These are phyloP conservation scores for Molossus molossus DNA, from an alignment of 2,797 vertebrate genomes.

Conservation along the genomic window DNA sequence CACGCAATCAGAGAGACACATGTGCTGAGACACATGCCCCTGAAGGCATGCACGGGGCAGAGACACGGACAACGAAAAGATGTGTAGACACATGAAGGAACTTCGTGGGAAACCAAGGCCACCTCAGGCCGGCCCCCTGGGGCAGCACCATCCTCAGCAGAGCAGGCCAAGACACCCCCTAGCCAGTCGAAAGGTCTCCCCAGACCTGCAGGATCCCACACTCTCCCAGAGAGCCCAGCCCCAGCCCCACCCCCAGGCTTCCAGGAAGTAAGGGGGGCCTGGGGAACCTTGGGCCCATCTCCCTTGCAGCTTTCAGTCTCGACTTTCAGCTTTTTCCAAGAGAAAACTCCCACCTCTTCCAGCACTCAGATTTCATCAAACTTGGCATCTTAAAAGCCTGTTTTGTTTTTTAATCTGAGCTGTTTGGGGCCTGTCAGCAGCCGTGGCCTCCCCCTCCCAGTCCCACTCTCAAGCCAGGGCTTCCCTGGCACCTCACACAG, in stretches of 20 bases:
- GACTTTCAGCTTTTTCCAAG: constrained; percentile 87
- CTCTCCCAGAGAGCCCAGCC: neutral
- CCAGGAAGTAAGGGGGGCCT: constrained; percentile 51
- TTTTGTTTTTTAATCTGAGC: constrained; percentile 88
- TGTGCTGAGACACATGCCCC: neutral
- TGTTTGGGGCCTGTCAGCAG: constrained; percentile 87
- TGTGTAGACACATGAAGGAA: neutral
- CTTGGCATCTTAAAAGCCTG: constrained; percentile 91
- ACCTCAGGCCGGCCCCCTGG: neutral
- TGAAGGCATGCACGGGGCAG: constrained; percentile 55
- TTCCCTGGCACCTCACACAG: constrained; percentile 65
- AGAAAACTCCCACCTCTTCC: constrained; percentile 88
- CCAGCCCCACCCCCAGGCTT: neutral
- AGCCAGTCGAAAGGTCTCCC: neutral
- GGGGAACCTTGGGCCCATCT: constrained; percentile 72
- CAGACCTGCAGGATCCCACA: neutral
- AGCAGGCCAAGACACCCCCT: neutral
- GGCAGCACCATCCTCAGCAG: constrained; percentile 2
- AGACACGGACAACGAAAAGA: neutral
- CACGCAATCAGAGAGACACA: neutral
- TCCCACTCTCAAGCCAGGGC: constrained; percentile 25
- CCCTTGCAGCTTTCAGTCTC: constrained; percentile 84
- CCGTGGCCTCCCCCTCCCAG: constrained; percentile 20
- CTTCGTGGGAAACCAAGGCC: neutral
- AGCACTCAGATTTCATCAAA: constrained; percentile 90